Percentiles rank a stretch among this genome's conserved stretches.
These are phyloP conservation scores for Scrobipalpa costella DNA, from an alignment of 2,888 invertebrate genomes.

Conservation along the genomic window DNA sequence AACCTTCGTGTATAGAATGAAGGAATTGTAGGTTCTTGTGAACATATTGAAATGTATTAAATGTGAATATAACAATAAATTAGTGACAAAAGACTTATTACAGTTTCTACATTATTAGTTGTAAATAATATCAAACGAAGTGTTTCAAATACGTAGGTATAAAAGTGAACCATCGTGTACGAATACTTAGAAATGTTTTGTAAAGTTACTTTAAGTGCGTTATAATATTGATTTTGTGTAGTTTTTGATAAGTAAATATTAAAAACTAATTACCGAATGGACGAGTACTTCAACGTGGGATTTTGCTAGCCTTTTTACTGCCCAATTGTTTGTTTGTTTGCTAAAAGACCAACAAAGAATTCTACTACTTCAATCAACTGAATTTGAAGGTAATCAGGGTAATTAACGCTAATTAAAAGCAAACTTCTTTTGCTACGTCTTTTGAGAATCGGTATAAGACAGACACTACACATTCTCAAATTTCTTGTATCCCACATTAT, in stretches of 20 bases:
- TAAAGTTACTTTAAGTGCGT: conserved; percentile 70
- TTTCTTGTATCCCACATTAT: too few relatives aligned
- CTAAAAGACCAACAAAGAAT: not conserved
- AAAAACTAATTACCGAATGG: conserved; percentile 63
- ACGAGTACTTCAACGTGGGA: conserved; percentile 54
- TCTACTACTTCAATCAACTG: conserved; percentile 16
- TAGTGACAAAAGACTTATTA: conserved; percentile 67
- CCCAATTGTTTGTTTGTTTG: not conserved
- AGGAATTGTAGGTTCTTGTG: conserved; percentile 61
- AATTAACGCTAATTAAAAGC: conserved; percentile 38
- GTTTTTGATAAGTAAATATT: conserved; percentile 80
- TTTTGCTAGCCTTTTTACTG: too few relatives aligned
- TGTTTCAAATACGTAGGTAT: conserved; percentile 60
- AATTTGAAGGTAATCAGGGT: conserved; percentile 72
- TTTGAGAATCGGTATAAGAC: too few relatives aligned
- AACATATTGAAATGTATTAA: conserved; percentile 56
- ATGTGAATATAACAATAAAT: conserved; percentile 76
- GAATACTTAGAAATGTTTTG: conserved; percentile 73
- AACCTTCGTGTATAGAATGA: conserved; percentile 45
- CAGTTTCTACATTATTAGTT: conserved; percentile 51
- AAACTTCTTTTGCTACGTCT: not conserved
- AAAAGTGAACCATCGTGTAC: conserved; percentile 54
- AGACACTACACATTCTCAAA: too few relatives aligned
- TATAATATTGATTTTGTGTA: conserved; percentile 66
- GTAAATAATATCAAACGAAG: conserved; percentile 64